Evolutionary conservation across 2,797 vertebrate genomes (phyloP), one percentile per base, ranked within the genome.

Genomic region (Chaetophractus vellerosus): DNA sequence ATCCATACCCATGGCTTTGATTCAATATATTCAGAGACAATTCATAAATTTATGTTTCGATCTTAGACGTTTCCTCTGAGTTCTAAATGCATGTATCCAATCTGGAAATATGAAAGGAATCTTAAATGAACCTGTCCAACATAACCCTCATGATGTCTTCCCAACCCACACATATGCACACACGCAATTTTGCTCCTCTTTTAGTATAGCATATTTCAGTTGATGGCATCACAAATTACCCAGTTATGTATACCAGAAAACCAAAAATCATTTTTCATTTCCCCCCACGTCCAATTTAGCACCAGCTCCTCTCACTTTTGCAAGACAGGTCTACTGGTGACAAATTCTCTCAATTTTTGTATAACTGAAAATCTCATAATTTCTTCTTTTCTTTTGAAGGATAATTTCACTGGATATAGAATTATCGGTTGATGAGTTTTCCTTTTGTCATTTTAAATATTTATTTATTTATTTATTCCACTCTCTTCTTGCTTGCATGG

Each of bases 181-280:
- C 45, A 45, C 10, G 5, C 23, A 41, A 12, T 71, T 59, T 59
- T 55, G 31, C 28, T n/a, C n/a, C 63, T 50, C 4, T 85, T 71
- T 80, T n/a, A 59, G 6, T 91, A 23, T 66, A 55, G 26, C 19
- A 48, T 74, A 50, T 75, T 57, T 91, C 38, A 74, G 5, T 50
- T n/a, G 91, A 94, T 68, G 68, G 6, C 26, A n/a, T 57, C 66
- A 81, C 8, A 87, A 66, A 81, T 59, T 50, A 84, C 61, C 33
- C 52, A 69, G 24, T 50, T 69, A 50, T 52, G 19, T 75, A 72
- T 38, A 71, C 9, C 33, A 85, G 59, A 75, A 57, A 68, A 4
- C 11, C 12, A 52, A 38, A 59, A 74, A 12, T 81, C 69, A 52
- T 52, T 87, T n/a, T 68, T 50, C 1, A 41, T 15, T 50, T 36